Base-by-base conservation (phyloP, 2,888 invertebrate genomes). In the Pammene aurita region DNA sequence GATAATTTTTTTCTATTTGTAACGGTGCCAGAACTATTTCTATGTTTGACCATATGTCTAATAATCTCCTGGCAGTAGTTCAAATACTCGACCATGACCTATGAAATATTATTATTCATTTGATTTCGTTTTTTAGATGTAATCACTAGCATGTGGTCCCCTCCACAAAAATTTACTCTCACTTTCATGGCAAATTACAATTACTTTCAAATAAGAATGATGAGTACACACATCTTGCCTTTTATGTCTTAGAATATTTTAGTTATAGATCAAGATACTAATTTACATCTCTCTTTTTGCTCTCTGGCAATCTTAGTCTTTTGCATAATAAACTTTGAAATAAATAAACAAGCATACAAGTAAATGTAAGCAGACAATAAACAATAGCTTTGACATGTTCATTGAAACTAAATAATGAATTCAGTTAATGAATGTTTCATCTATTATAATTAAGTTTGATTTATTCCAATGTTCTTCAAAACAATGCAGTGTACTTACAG, bases 1-100 rank as follows among this genome's bases (percentile, higher is more conserved):
- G 64, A 66, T 68, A 7, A 7, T 65, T 44, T 18, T 55, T 54
- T 60, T 55, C 76, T 78, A 76, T 80, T 86, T 88, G 88, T 85
- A 80, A 73, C 78, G 72, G 72, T 84, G 90, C 90, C 89, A 90
- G 89, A 82, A 82, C 83, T 88, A 89, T 89, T 89, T 87, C 80
- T 73, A 87, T 86, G 79, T 77, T 81, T 78, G 71, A 72, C 72
- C 73, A 60, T 61, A 65, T 63, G 67, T 75, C 75, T 83, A 77
- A 76, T 81, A 83, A 77, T 75, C 75, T 73, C 83, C 87, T 92
- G 91, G 91, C 90, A 85, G 83, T 80, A 84, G 85, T 82, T 91
- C 91, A 92, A 91, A 83, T 79, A 66, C 75, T 72, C 77, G 82
- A 75, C 83, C 86, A 73, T 88, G 87, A 87, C 84, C 85, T 84